Base-by-base conservation (phyloP, 1,140 invertebrate genomes). In the Trachymyrmex cornetzi region DNA sequence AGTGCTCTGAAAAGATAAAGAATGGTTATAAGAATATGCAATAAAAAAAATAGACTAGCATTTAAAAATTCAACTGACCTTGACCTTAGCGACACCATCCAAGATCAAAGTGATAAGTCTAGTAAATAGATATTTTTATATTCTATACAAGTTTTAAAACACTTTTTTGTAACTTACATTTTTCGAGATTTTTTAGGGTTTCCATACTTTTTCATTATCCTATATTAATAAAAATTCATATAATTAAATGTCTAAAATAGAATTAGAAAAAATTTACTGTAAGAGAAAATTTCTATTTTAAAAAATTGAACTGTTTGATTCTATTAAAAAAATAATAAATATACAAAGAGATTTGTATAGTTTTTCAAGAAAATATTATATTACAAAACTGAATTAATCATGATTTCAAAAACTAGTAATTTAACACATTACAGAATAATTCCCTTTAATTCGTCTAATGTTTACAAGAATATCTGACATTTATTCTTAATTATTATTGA, bases 341-440 rank as follows among this genome's bases (percentile, higher is more conserved):
- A 57, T 16, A 48, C 5, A 50, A 50, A 53, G 69, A 30, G 30
- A 24, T 38, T 50, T 50, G 14, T 38, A 59, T 0, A 66, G 3
- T 22, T 67, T 22, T 59, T 59, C 30, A 57, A 75, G 19, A 24
- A 2, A 61, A 77, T 2, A 27, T 61, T 77, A 77, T 2, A 27
- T 61, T 77, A 44, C 38, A 44, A 44, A 44, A 11, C 1, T 44
- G 38, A 27, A 34, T 63, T 61, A 19, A 38, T 44, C 0, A 5
- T 44, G 4, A 67, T 67, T 67, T 2, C 63, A 22, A 59, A 55
- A 34, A 57, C 34, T 34, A 55, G 12, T 30, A 38, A 24, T 16
- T 75, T 12, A 34, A 27, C 5, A 5, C 12, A 16, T 80, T 50
- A 38, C n/a, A 69, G 30, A 80, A 80, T 50, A 50, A 79, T 80